phyloP scores from a whole-genome alignment of 2,113 vertebrate genomes.

The Nycticebus coucang region DNA sequence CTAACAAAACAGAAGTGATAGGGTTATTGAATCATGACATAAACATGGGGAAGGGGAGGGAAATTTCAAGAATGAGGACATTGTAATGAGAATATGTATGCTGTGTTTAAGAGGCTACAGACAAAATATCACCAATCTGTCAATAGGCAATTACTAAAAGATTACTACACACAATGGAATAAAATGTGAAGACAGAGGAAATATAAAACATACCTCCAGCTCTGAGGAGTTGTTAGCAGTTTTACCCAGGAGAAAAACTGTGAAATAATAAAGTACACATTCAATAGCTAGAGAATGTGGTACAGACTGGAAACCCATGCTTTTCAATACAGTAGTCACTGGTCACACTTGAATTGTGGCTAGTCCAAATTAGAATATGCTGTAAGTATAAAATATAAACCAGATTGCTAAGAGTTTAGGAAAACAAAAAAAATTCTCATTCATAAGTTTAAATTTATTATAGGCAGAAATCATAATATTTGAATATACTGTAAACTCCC shows the following conservation, averaged over 20 bases:
- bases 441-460: not conserved
- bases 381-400: not conserved
- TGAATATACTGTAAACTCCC: not conserved
- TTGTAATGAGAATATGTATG: not conserved
- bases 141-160: constrained; percentile 17
- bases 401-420: not conserved
- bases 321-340: not conserved
- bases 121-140: not conserved
- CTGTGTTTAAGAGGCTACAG: not conserved
- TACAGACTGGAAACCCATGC: not conserved
- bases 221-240: not conserved
- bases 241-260: not conserved
- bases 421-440: not conserved
- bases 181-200: not conserved
- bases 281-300: not conserved
- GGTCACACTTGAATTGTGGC: not conserved
- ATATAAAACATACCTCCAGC: not conserved
- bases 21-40: not conserved
- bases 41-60: not conserved
- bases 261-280: not conserved
- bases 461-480: constrained; percentile 13
- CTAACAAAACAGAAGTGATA: constrained; percentile 4
- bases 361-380: not conserved
- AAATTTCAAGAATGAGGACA: constrained; percentile 4
- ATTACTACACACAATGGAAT: not conserved